Base-by-base conservation (phyloP, 2,797 vertebrate species). In the Megalops cyprinoides region DNA sequence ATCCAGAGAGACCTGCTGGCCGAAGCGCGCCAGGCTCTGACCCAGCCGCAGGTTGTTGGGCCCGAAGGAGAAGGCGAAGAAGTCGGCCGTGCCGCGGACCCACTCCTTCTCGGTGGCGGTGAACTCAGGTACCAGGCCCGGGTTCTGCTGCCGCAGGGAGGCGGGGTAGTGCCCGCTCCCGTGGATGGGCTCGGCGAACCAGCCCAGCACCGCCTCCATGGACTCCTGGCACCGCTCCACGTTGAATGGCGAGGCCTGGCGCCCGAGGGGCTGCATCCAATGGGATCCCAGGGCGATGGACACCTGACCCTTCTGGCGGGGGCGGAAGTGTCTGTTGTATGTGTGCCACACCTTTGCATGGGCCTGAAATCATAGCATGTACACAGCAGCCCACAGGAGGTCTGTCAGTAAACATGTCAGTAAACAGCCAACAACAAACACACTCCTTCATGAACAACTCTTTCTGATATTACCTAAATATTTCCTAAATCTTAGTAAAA, bases 11-110 rank as follows among this genome's bases (percentile, higher is more conserved):
- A 96, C 89, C 3, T 83, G 92, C 89, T 98, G 96, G 44, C 95
- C 95, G 51, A 95, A 92, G 79, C 88, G 94, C 20, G 88, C 87
- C 79, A 95, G 77, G 20, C 87, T 91, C 37, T 81, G 92, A 4
- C 88, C 91, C 34, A 95, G 91, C 55, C 95, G 96, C 75, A 98
- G 94, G 84, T 97, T 97, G 89, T 97, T 95, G 0, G 96, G 96
- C 34, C 96, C 98, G 9, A 99, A 99, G 39, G 97, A 98, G 84
- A 99, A 91, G 0, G 98, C 96, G 46, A 99, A 98, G 87, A 99
- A 99, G 82, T 99, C 98, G 0, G 97, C 96, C 0, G 97, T 98
- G 80, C 93, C 95, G 80, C 90, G 93, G 60, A 98, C 90, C 84
- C 91, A 92, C 2, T 90, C 86, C 87, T 90, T 96, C 90, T 99